Base-by-base conservation (phyloP, 2,113 vertebrate species). In the Pogonocichla stellata region DNA sequence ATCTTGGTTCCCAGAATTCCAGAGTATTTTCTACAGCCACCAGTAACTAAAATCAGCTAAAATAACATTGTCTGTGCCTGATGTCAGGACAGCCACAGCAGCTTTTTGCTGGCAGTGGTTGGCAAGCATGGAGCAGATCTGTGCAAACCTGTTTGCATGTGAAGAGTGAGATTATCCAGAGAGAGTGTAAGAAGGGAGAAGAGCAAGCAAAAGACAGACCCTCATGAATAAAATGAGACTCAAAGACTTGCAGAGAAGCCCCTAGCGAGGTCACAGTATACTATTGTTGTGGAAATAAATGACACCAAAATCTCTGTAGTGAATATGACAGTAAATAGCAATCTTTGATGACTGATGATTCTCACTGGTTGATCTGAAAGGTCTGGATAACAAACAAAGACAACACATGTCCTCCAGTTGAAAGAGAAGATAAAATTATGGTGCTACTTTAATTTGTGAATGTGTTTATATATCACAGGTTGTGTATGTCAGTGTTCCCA, bases 1-100 rank as follows among this genome's bases (percentile, higher is more conserved):
- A 86, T 86, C 65, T 78, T 0, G 1, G 48, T 81, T 89, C 53
- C 56, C 80, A 91, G 77, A 94, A 94, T 86, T 56, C 42, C 51
- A 33, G 56, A 43, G 14, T 67, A 81, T 71, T 89, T 95, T 89
- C 33, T 81, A 67, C 61, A 92, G 83, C 20, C 77, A 84, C 16
- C 12, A 45, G 26, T 74, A 84, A 94, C 88, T 91, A 87, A 90
- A 88, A 95, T 64, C 70, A 82, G 48, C 43, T 87, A 75, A 87
- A 91, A 60, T 71, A 79, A 81, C 40, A 72, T 33, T 75, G 45
- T 5, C 5, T 89, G 26, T 85, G 43, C 24, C 70, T 88, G 50
- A 51, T 53, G 43, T 48, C 48, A 53, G 45, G n/a, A 71, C 10
- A 87, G 57, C 22, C 66, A 77, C 62, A 45, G 58, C 40, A 88